Evolutionary conservation across 2,888 invertebrate genomes (phyloP).

Genomic region (Drosophila barbarae): DNA sequence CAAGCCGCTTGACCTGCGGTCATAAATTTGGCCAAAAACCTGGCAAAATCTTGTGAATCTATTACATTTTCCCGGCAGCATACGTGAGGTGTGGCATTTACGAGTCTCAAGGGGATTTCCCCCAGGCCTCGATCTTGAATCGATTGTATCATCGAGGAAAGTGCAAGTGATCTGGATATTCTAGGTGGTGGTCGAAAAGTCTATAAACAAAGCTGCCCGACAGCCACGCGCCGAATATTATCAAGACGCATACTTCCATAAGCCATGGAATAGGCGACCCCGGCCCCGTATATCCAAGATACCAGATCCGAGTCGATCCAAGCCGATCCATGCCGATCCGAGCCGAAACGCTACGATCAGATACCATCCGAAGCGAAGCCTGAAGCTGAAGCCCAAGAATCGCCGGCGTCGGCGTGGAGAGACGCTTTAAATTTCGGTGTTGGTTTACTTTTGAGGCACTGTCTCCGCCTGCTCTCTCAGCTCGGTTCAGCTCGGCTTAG

Average conservation of each 20-base stretch:
- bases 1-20: slow-evolving; percentile 56
- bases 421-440: slow-evolving; percentile 76
- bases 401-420: slow-evolving; percentile 26
- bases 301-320: slow-evolving; percentile 14
- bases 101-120: slow-evolving; percentile 16
- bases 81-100: slow-evolving; percentile 52
- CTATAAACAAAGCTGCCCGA: slow-evolving; percentile 8
- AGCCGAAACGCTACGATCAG: slow-evolving; percentile 11
- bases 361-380: slow-evolving; percentile 43
- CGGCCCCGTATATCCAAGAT: slow-evolving; percentile 33
- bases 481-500: slow-evolving; percentile 7
- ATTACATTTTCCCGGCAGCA: slow-evolving; percentile 21
- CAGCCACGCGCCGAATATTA: slow-evolving; percentile 56
- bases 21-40: slow-evolving; percentile 31
- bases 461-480: slow-evolving; percentile 68
- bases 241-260: slow-evolving; percentile 28
- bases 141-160: slow-evolving; percentile 15
- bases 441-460: slow-evolving; percentile 72
- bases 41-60: slow-evolving; percentile 17
- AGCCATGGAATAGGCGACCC: slow-evolving; percentile 31
- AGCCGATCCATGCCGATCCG: slow-evolving; percentile 30
- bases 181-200: slow-evolving; percentile 5
- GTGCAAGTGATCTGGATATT: slow-evolving; percentile 40
- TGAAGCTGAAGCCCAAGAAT: slow-evolving; percentile 40
- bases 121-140: background rate